Base-by-base conservation (phyloP, 2,888 invertebrate genomes). In the Patella pellucida region DNA sequence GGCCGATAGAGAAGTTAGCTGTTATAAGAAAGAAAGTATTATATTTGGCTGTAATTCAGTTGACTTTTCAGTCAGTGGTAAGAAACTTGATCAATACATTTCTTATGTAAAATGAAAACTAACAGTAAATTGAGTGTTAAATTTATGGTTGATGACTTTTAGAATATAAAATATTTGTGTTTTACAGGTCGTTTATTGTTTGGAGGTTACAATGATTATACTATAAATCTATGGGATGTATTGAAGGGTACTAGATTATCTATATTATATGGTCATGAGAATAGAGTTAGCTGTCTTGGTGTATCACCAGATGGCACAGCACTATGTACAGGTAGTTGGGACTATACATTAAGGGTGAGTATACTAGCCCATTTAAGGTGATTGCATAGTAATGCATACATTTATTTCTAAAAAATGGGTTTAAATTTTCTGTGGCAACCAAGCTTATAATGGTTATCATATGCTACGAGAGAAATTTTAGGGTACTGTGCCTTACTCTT, bases 141-240 rank as follows among this genome's bases (percentile, higher is more conserved):
- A 41, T 41, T 41, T 41, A 41, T 41, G 41, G 41, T 41, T 41
- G 41, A 41, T 41, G 41, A 7, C 9, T 41, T 31, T 31, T 31
- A 31, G 31, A 31, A 54, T 54, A 54, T 16, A 54, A 15, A 52
- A 23, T 52, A 27, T 73, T 41, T 23, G 9, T 41, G 67, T 70
- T 69, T 72, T 82, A 4, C 87, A 95, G 95, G 97, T 31, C 95
- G 99, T 23, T 93, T 99, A 81, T 92, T 99, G 85, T 99, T 99
- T 93, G 98, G 98, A 85, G 99, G 98, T 77, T 99, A 99, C 92
- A 97, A 97, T 91, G 99, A 99, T 92, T 98, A 99, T 92, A 98
- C 98, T 54, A 97, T 99, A 74, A 97, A 98, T 92, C 96, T 98
- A 54, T 99, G 99, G 99, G 99, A 99, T 92, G 97, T 97, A 56